Evolutionary conservation across 2,888 invertebrate genomes (phyloP).

Genomic region (Caprella mutica): DNA sequence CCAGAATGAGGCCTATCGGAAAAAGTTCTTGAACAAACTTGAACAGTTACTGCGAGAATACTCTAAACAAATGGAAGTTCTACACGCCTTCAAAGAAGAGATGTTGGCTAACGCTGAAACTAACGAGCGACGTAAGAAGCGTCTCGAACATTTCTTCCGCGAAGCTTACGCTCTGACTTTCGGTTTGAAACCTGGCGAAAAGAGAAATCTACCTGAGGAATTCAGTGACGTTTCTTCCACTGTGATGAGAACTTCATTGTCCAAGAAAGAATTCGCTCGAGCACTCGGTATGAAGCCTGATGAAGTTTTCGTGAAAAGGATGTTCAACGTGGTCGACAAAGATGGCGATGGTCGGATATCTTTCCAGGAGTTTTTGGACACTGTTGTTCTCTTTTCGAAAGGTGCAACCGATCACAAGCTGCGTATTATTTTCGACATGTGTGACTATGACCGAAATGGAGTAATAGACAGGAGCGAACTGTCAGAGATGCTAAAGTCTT

Average conservation of each 20-base stretch:
- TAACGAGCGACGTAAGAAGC: constrained; percentile 78
- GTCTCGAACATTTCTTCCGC: constrained; percentile 84
- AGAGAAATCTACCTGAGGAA: constrained; percentile 55
- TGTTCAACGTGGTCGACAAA: constrained; percentile 95
- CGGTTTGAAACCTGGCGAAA: constrained; percentile 69
- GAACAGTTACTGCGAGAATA: constrained; percentile 71
- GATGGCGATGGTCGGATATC: constrained; percentile 86
- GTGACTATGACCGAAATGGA: constrained; percentile 85
- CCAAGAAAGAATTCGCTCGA: constrained; percentile 84
- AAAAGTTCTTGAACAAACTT: constrained; percentile 75
- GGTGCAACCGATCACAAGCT: constrained; percentile 88
- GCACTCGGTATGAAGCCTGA: constrained; percentile 91
- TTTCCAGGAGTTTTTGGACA: constrained; percentile 82
- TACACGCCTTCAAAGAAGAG: constrained; percentile 51
- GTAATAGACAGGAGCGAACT: constrained; percentile 87
- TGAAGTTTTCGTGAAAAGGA: constrained; percentile 87
- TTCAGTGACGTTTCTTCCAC: constrained; percentile 63
- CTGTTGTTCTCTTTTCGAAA: constrained; percentile 78
- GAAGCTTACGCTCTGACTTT: constrained; percentile 91
- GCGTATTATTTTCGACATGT: constrained; percentile 93
- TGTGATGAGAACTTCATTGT: constrained; percentile 83
- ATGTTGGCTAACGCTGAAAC: constrained; percentile 87
- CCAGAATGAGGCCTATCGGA: constrained; percentile 63
- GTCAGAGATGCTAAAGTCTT: constrained; percentile 80
- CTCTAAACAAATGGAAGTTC: constrained; percentile 66